These are phyloP conservation scores for Ommatoiulus sabulosus DNA, from an alignment of 2,888 invertebrate species.

Conservation along the genomic window DNA sequence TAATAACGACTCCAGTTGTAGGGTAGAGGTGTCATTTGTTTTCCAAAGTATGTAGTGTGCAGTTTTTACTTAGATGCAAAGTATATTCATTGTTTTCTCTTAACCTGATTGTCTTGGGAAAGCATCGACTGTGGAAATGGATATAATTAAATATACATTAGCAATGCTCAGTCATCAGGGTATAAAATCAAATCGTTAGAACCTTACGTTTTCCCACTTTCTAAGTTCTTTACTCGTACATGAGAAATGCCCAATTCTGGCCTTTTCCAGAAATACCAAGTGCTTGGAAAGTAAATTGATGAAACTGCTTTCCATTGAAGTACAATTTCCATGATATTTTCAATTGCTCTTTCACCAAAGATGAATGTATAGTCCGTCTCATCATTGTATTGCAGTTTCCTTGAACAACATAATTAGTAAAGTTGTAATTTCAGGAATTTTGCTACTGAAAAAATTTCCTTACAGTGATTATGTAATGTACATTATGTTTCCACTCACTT, in stretches of 20 bases:
- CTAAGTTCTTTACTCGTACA: constrained; percentile 46
- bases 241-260: constrained; percentile 34
- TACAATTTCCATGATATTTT: constrained; percentile 44
- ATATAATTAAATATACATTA: neutral
- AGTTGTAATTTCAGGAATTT: neutral
- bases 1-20: neutral
- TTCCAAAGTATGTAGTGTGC: neutral
- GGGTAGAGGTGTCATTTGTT: neutral
- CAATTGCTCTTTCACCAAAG: constrained; percentile 49
- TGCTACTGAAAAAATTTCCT: neutral
- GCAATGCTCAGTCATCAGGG: neutral
- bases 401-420: neutral
- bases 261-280: constrained; percentile 56
- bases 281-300: constrained; percentile 18
- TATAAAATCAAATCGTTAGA: neutral
- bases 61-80: constrained; percentile 8
- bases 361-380: constrained; percentile 40
- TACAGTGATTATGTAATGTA: neutral
- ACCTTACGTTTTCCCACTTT: constrained; percentile 51
- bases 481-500: constrained; percentile 49
- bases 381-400: constrained; percentile 50
- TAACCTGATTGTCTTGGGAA: neutral
- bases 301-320: constrained; percentile 53
- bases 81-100: constrained; percentile 39
- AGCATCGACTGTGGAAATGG: neutral